Base-by-base conservation (phyloP, 2,113 vertebrate genomes). In the Pionites leucogaster region DNA sequence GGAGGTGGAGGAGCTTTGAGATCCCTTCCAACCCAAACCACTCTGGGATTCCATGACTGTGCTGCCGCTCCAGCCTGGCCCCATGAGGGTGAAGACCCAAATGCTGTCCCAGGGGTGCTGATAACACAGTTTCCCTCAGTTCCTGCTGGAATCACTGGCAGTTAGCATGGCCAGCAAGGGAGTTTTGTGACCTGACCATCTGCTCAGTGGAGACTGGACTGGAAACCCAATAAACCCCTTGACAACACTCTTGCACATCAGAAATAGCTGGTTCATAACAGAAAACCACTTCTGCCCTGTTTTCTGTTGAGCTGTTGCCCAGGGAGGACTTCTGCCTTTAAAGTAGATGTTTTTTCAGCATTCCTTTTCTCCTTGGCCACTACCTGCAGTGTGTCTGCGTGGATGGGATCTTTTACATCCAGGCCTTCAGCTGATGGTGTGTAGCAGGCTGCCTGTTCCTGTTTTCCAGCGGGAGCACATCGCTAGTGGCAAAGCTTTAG, bases 81-180 rank as follows among this genome's bases (percentile, higher is more conserved):
- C 15, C 13, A 2, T 7, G 2, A 4, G 18, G 16, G 49, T 6
- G 5, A 41, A 33, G 31, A 11, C 41, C 46, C 1, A 0, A 41
- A 49, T 22, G 33, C 44, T 7, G 52, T 70, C 72, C 46, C 64
- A 17, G 17, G 55, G 42, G 37, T 67, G 20, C 35, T 31, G n/a
- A 2, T 25, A 35, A 28, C 24, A 22, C 1, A 0, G 4, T 55
- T 35, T 72, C 23, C 46, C 2, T 19, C 3, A 5, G 17, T 18
- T 5, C 28, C 5, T 22, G n/a, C 13, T 55, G 77, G 39, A 41
- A 39, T 52, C 15, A 3, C 29, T 10, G 17, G 47, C 37, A 37
- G 7, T 86, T 52, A 29, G 2, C 0, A 0, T 5, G 19, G 12
- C 27, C 24, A 28, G n/a, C 0, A 4, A 55, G 62, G 9, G 41